These are phyloP conservation scores for Mesembrinibis cayennensis DNA, from an alignment of 2,113 vertebrate species.

Conservation along the genomic window DNA sequence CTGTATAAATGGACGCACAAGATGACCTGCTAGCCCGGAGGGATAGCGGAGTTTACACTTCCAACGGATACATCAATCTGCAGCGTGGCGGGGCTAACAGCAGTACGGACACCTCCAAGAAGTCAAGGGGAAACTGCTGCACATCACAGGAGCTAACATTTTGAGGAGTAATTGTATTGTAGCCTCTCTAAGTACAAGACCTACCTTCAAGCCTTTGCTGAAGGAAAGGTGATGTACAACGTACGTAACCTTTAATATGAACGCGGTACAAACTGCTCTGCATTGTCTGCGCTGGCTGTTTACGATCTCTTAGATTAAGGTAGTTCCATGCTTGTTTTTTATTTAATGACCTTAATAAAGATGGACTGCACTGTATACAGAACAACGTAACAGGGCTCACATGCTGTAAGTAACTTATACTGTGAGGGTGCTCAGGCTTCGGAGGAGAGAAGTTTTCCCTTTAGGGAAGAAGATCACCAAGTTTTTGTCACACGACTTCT, in stretches of 20 bases:
- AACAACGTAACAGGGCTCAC: neutral
- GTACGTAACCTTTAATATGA: accelerated
- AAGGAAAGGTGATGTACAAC: neutral
- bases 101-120: neutral
- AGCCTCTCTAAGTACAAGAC: neutral
- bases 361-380: neutral
- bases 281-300: neutral
- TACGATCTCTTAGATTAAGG: neutral
- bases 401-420: neutral
- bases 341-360: neutral
- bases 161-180: neutral
- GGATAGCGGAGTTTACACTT: neutral
- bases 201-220: neutral
- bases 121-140: neutral
- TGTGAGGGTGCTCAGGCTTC: neutral
- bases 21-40: neutral
- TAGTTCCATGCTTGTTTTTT: neutral
- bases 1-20: neutral
- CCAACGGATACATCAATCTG: neutral
- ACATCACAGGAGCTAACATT: neutral
- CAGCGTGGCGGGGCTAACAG: neutral
- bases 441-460: neutral
- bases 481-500: neutral
- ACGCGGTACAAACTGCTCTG: neutral
- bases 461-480: neutral